Evolutionary conservation across 2,113 vertebrate species (phyloP).

Genomic region (Stigmatopora argus): DNA sequence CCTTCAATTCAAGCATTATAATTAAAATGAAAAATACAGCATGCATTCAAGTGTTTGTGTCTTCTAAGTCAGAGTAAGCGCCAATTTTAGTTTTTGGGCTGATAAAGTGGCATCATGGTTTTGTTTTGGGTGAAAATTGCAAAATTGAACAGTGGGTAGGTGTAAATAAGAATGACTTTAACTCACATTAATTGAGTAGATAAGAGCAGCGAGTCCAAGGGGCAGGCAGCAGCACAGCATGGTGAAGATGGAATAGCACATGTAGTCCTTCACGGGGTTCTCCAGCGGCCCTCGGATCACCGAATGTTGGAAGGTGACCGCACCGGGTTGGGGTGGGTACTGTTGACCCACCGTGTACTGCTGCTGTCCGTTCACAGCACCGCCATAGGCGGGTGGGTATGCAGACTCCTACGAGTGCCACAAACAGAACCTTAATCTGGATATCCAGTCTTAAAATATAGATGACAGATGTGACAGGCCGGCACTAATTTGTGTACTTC

Average conservation of each 20-base stretch:
- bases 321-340: conserved; percentile 12
- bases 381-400: conserved; percentile 13
- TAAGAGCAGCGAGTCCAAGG: conserved; percentile 67
- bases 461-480: neutral
- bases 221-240: conserved; percentile 75
- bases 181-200: conserved; percentile 69
- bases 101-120: too few species aligned
- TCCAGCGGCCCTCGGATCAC: conserved; percentile 34
- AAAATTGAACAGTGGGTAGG: neutral
- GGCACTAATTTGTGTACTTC: too few species aligned
- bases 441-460: neutral
- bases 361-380: conserved; percentile 13
- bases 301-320: conserved; percentile 49
- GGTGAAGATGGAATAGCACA: conserved; percentile 74
- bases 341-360: conserved; percentile 5
- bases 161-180: neutral
- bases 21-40: too few species aligned
- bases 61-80: too few species aligned
- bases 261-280: conserved; percentile 59
- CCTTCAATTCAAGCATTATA: too few species aligned
- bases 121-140: neutral
- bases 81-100: too few species aligned
- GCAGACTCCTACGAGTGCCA: conserved; percentile 4
- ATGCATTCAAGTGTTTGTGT: too few species aligned
- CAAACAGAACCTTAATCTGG: neutral